These are phyloP conservation scores for Pseudolaguvia tuberculata DNA, from an alignment of 2,113 vertebrate genomes.

Conservation along the genomic window DNA sequence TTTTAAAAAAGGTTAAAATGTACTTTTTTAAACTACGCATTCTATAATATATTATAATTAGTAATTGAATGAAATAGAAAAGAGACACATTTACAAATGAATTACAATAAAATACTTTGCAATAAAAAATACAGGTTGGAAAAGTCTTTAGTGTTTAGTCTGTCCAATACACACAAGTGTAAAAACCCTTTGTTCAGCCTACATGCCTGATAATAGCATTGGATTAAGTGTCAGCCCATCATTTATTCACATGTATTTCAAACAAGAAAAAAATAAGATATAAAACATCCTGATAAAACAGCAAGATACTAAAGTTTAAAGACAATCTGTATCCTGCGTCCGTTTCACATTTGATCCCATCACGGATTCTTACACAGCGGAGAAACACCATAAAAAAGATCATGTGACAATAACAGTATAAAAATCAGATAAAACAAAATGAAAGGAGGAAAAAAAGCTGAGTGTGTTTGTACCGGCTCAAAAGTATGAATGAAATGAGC, in stretches of 20 bases:
- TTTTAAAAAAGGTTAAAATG: neutral
- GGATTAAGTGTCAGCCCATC: neutral
- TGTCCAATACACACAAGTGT: neutral
- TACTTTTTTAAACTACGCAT: neutral
- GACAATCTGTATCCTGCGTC: neutral
- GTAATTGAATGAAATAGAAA: neutral
- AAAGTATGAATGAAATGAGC: neutral
- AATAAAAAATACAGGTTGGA: neutral
- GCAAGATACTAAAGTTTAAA: neutral
- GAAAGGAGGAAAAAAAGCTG: neutral
- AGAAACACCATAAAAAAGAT: neutral
- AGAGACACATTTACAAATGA: neutral
- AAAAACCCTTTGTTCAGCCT: neutral
- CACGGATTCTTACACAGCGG: neutral
- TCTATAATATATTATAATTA: neutral
- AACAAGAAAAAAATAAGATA: neutral
- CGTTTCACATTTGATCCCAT: constrained; percentile 10
- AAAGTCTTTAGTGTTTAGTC: neutral
- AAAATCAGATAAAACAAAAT: neutral
- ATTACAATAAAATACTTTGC: neutral
- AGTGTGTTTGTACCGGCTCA: neutral
- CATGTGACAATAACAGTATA: neutral
- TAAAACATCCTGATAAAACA: neutral
- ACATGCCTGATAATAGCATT: neutral
- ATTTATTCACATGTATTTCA: neutral